Evolutionary conservation across 1,140 invertebrate species (phyloP).

Genomic region (Harpegnathos saltator): DNA sequence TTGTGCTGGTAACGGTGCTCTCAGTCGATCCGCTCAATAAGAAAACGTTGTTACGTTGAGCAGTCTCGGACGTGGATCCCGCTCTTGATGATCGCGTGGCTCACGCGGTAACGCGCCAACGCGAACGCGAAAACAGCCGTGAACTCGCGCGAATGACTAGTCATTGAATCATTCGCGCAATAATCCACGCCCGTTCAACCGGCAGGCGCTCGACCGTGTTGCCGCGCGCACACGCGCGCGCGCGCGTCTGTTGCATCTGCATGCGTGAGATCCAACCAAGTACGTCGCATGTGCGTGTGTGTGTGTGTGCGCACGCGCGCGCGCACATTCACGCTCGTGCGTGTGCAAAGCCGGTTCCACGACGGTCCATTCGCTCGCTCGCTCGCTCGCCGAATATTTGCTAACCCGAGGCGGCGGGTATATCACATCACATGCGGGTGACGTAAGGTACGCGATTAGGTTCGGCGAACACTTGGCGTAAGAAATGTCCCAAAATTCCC

Average conservation of each 20-base stretch:
- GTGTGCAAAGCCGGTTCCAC: slow-evolving; percentile 31
- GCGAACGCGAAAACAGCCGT: slow-evolving; percentile 54
- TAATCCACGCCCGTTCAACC: slow-evolving; percentile 62
- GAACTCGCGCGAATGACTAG: slow-evolving; percentile 69
- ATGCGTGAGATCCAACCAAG: background rate
- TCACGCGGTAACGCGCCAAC: slow-evolving; percentile 21
- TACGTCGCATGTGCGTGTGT: background rate
- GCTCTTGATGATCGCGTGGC: background rate
- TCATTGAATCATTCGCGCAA: slow-evolving; percentile 71
- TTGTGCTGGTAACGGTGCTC: slow-evolving; percentile 37
- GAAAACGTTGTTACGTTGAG: slow-evolving; percentile 26
- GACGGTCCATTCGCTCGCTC: background rate
- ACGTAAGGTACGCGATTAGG: slow-evolving; percentile 34
- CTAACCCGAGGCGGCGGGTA: slow-evolving; percentile 8
- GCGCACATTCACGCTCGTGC: background rate
- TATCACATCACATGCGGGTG: slow-evolving; percentile 33
- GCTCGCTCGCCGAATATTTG: slow-evolving; percentile 36
- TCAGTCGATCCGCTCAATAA: slow-evolving; percentile 45
- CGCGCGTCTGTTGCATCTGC: slow-evolving; percentile 3
- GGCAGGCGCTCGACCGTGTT: slow-evolving; percentile 36
- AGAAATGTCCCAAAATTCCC: slow-evolving; percentile 11
- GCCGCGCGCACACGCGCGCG: slow-evolving; percentile 9
- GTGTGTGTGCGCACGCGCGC: too few species aligned
- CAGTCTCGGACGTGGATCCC: too few species aligned
- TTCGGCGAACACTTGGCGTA: background rate